phyloP scores from a whole-genome alignment of 2,113 vertebrate genomes.

The Gasterosteus aculeatus region DNA sequence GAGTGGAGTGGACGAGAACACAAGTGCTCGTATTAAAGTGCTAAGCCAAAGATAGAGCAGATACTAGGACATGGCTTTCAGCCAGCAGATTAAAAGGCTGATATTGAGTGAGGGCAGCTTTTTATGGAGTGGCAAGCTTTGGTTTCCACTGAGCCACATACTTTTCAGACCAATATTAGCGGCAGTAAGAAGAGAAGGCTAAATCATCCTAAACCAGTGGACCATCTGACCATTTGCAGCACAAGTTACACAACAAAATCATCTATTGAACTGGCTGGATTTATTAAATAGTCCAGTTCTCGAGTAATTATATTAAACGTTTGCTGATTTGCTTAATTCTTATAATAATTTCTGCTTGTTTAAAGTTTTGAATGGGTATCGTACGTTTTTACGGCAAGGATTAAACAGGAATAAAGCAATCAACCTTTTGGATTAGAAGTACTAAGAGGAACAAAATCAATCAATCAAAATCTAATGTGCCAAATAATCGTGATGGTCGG shows the following conservation, averaged over 20 bases:
- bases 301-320: not conserved
- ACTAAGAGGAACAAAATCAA: not conserved
- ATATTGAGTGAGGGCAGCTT: slow-evolving; percentile 9
- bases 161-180: slow-evolving; percentile 29
- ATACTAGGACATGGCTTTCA: slow-evolving; percentile 12
- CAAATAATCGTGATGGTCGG: not conserved
- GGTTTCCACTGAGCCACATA: slow-evolving; percentile 11
- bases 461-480: not conserved
- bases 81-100: not conserved
- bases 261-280: not conserved
- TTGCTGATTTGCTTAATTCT: not conserved
- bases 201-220: too few relatives aligned
- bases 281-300: not conserved
- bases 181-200: not conserved
- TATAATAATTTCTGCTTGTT: not conserved
- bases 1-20: slow-evolving; percentile 5
- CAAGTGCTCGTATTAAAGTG: slow-evolving; percentile 23
- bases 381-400: too few relatives aligned
- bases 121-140: slow-evolving; percentile 17
- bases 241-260: not conserved
- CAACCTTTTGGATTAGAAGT: not conserved
- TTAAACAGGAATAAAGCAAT: not conserved
- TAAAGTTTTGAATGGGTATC: not conserved
- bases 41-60: slow-evolving; percentile 3
- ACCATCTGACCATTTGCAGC: too few relatives aligned